Evolutionary conservation across 1,140 invertebrate genomes (phyloP).

Genomic region (Aphaenogaster floridana): DNA sequence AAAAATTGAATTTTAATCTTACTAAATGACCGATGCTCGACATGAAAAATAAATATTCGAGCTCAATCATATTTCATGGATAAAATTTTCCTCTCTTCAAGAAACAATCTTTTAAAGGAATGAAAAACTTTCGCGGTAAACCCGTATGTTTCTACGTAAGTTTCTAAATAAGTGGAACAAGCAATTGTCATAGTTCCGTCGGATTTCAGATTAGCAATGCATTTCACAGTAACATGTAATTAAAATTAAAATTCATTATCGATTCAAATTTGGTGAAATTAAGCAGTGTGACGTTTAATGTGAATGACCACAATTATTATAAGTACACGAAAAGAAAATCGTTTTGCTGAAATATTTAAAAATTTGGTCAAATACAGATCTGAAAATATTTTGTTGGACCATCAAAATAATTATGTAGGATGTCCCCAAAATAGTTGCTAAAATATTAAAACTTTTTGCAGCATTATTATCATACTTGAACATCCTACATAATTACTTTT

Average conservation of each 20-base stretch:
- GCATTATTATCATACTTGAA: too few relatives aligned
- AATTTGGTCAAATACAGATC: too few relatives aligned
- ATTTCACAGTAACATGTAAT: not conserved
- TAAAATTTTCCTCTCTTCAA: not conserved
- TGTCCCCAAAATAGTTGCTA: too few relatives aligned
- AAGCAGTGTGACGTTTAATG: not conserved
- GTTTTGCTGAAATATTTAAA: too few relatives aligned
- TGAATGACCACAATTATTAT: not conserved
- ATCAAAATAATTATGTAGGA: too few relatives aligned
- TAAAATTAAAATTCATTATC: not conserved
- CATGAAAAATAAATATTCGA: not conserved
- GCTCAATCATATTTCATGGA: not conserved
- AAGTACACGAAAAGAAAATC: not conserved
- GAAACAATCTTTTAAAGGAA: not conserved
- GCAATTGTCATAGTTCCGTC: not conserved
- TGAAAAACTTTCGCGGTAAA: not conserved
- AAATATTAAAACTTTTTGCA: too few relatives aligned
- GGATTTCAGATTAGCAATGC: not conserved
- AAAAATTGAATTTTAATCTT: conserved; percentile 16
- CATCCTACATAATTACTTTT: too few relatives aligned
- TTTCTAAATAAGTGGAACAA: not conserved
- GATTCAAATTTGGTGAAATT: not conserved
- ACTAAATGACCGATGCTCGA: not conserved
- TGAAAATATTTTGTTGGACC: too few relatives aligned
- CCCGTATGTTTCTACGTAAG: not conserved